Evolutionary conservation across 2,113 vertebrate species (phyloP), one percentile per base, ranked within the genome.

Genomic region (Sminthopsis crassicaudata): DNA sequence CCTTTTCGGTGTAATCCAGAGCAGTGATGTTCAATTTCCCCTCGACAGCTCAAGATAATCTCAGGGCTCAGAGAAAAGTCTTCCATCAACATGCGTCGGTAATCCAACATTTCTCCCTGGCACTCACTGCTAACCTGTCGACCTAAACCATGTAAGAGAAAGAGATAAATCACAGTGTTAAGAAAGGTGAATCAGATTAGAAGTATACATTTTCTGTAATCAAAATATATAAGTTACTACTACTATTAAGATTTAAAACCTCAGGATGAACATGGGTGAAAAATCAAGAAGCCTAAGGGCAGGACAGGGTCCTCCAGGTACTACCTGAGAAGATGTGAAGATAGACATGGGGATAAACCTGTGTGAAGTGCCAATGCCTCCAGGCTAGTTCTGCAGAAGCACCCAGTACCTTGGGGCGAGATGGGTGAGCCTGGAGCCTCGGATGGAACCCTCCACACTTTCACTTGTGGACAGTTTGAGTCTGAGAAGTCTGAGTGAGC

Each of bases 81-180:
- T 94, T 99, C 99, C 99, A 99, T 99, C 95, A 99, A 98, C 99
- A 99, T 99, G 96, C 99, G 99, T 36, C 99, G 98, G 98, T 99
- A 99, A 98, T 99, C 99, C 97, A 99, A 91, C 99, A 99, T 99
- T 96, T 99, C 99, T 0, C 99, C 99, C 98, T 99, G 99, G 97
- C 99, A 99, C 97, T 99, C 99, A 0, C 99, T 99, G 94, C 99
- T 99, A 93, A 99, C 99, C 0, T 99, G 98, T 1, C 99, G 99
- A 88, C 99, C 99, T 99, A 95, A 22, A 30, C 90, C 53, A 95
- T 89, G n/a, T 53, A 60, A 46, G 27, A 55, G 76, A 60, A 30
- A 1, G 24, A 92, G 0, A 0, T 0, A 57, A 92, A 57, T 92
- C 42, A 92, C 9, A 67, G 48, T n/a, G 26, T 46, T 16, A 89